A percentile compares a stretch with the other conserved stretches of the same genome.
Conservation (phyloP, 2,888 invertebrate species). For the Diplolepis rosae region DNA sequence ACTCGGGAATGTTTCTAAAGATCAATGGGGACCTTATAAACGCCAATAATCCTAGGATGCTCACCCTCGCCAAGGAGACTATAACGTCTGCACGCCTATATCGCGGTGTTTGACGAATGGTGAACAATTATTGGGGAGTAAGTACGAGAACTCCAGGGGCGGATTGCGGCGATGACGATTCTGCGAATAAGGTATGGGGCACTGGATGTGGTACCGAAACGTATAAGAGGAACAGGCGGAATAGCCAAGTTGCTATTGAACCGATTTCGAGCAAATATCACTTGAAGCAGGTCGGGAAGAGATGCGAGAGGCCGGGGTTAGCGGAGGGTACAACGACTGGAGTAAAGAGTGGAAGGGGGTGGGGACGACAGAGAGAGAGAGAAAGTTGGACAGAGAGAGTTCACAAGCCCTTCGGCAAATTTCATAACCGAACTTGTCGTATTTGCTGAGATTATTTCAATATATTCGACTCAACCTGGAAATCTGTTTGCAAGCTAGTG, state of each 20-base stretch:
- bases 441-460: conserved; percentile 74
- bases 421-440: conserved; percentile 75
- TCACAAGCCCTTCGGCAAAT: conserved; percentile 74
- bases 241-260: conserved; percentile 73
- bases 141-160: conserved; percentile 50
- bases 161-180: conserved; percentile 53
- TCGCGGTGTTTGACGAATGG: conserved; percentile 57
- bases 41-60: conserved; percentile 30
- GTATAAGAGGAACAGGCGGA: conserved; percentile 70
- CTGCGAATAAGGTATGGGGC: conserved; percentile 45
- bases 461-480: conserved; percentile 73
- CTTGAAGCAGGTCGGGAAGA: conserved; percentile 67
- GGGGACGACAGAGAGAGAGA: conserved; percentile 36
- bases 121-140: conserved; percentile 59
- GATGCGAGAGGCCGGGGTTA: conserved; percentile 50
- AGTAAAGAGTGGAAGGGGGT: conserved; percentile 35
- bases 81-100: conserved; percentile 45
- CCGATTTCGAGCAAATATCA: conserved; percentile 74
- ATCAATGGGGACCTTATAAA: conserved; percentile 31
- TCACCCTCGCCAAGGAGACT: conserved; percentile 24
- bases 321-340: conserved; percentile 47
- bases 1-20: conserved; percentile 31
- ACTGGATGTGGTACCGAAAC: conserved; percentile 57
- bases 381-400: conserved; percentile 61
- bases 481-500: conserved; percentile 73